Base-by-base conservation (phyloP, 1,140 invertebrate species). In the Scylla paramamosain region DNA sequence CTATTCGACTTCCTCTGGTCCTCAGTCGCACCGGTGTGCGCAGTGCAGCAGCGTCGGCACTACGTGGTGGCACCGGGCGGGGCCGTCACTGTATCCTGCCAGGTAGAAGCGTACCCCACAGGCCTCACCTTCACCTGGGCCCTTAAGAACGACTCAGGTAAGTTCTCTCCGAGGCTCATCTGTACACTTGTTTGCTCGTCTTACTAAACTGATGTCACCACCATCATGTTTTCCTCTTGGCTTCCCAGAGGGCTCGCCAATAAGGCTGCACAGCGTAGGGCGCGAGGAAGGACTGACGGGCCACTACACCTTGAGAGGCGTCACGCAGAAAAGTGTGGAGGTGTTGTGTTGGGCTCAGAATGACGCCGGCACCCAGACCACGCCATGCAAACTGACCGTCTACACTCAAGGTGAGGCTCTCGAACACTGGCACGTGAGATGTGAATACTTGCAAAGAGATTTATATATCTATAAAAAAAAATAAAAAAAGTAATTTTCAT, bases 81-180 rank as follows among this genome's bases (percentile, higher is more conserved):
- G 6, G 25, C 52, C 0, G 77, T 93, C 39, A 84, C 92, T 14
- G 83, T 93, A 0, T 25, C 77, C 20, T 93, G 92, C 48, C 83
- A 59, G 10, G 92, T 93, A 0, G 16, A 46, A 4, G 92, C 92
- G 8, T 93, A 46, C 92, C 92, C 92, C n/a, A 39, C 92, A 25
- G 16, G 82, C 82, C 28, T 86, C 77, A 93, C 92, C 83, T 93
- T 93, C 45, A 93, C 77, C 39, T 93, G 92, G 92, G 92, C 92
- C 10, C 82, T 93, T 0, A 93, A 86, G 45, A 83, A 59, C 46
- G 31, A 48, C 20, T 67, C 90, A 84, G 82, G 91, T 83, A 31
- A 39, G 6, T 77, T 14, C 20, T 0, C 31, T 4, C 10, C 28
- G 28, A 28, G 28, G 1, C 83, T 84, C 83, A 84, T 4, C 25